Percentiles rank a stretch among this genome's conserved stretches.
Evolutionary conservation across 2,113 vertebrate genomes (phyloP).

Genomic region (Craseonycteris thonglongyai): DNA sequence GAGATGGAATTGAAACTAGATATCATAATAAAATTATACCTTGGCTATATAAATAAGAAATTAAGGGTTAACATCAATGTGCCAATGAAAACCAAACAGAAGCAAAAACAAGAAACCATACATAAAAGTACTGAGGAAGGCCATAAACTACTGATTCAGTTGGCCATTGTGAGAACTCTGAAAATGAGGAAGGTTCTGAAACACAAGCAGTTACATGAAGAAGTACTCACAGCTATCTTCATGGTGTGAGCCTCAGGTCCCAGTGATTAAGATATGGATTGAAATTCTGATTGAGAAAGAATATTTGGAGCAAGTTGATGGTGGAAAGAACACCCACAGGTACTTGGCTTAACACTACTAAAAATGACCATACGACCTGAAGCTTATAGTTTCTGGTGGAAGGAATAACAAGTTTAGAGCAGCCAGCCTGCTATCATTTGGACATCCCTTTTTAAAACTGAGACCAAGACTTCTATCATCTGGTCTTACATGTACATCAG

Average conservation of each 20-base stretch:
- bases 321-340: constrained; percentile 98
- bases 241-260: constrained; percentile 96
- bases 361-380: constrained; percentile 78
- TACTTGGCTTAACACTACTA: constrained; percentile 92
- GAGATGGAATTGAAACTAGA: constrained; percentile 97
- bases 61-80: constrained; percentile 98
- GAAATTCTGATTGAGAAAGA: constrained; percentile 99
- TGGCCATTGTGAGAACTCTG: constrained; percentile 98
- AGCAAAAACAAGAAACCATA: constrained; percentile 98
- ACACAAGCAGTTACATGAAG: constrained; percentile 97
- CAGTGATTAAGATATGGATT: constrained; percentile 99
- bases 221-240: constrained; percentile 98
- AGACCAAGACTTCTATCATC: constrained; percentile 76
- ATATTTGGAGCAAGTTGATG: constrained; percentile 96
- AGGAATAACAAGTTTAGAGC: constrained; percentile 74
- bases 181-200: constrained; percentile 99
- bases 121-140: constrained; percentile 99
- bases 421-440: constrained; percentile 76
- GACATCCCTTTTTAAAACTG: constrained; percentile 80
- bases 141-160: constrained; percentile 96
- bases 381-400: constrained; percentile 72
- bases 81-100: constrained; percentile 99
- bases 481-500: constrained; percentile 77
- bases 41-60: constrained; percentile 99
- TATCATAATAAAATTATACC: constrained; percentile 96